These are phyloP conservation scores for Monarcha castaneiventris DNA, from an alignment of 2,113 vertebrate genomes.

Conservation along the genomic window DNA sequence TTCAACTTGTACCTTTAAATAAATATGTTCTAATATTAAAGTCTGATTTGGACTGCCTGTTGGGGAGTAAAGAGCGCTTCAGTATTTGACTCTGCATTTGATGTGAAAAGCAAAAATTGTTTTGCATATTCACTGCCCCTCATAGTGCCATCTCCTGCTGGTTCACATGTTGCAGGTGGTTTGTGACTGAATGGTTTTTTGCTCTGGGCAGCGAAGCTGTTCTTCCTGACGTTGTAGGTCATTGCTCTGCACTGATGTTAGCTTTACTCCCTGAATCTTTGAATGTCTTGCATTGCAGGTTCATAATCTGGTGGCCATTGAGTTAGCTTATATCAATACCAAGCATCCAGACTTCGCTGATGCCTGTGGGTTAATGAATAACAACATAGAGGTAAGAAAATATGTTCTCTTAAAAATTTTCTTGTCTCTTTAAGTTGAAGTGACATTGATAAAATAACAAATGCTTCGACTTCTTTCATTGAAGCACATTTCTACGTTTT, in stretches of 20 bases:
- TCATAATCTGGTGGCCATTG: slow-evolving; percentile 97
- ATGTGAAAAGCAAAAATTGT: not conserved
- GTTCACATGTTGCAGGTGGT: not conserved
- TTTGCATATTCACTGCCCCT: accelerated
- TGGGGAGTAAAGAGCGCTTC: not conserved
- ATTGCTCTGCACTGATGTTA: not conserved
- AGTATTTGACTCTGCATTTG: not conserved
- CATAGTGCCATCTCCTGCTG: too few species aligned
- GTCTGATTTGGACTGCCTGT: not conserved
- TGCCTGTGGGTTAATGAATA: slow-evolving; percentile 96
- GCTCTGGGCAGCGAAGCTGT: not conserved
- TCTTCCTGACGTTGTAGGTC: not conserved
- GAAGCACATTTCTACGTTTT: not conserved
- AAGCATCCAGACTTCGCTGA: slow-evolving; percentile 99
- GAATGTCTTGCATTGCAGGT: slow-evolving; percentile 76
- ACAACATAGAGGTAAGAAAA: slow-evolving; percentile 90
- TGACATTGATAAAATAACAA: not conserved
- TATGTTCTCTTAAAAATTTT: not conserved
- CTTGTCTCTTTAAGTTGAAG: not conserved
- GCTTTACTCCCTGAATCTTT: not conserved
- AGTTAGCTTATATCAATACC: slow-evolving; percentile 98
- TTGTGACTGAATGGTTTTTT: not conserved
- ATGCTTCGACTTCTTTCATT: not conserved
- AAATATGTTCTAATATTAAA: not conserved
- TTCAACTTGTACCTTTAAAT: not conserved